Percentiles rank a stretch among this genome's conserved stretches.
phyloP scores from a whole-genome alignment of 1,140 invertebrate genomes.

The Steinernema khuongi region DNA sequence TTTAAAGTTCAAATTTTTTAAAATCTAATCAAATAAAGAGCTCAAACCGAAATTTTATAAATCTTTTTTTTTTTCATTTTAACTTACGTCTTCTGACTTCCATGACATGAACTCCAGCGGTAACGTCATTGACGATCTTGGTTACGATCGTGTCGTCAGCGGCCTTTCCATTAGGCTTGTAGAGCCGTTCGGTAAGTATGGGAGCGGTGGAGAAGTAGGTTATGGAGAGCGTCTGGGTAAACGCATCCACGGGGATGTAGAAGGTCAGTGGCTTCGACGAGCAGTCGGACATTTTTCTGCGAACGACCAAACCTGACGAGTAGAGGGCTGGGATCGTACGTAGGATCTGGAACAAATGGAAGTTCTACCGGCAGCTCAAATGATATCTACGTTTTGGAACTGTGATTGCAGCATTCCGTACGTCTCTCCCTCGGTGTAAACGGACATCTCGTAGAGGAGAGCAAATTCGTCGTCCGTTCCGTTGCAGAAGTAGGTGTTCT shows the following conservation, averaged over 20 bases:
- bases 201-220: neutral
- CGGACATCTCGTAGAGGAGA: neutral
- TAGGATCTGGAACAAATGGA: neutral
- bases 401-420: conserved; percentile 5
- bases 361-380: neutral
- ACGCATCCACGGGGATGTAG: conserved; percentile 39
- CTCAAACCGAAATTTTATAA: too few relatives aligned
- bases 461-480: neutral
- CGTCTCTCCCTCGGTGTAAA: neutral
- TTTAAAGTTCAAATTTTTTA: too few relatives aligned
- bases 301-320: conserved; percentile 31
- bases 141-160: neutral
- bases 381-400: conserved; percentile 14
- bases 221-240: conserved; percentile 31
- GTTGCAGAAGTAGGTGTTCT: neutral
- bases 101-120: neutral
- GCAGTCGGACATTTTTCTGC: conserved; percentile 12
- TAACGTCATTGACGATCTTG: neutral
- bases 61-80: too few relatives aligned
- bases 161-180: neutral
- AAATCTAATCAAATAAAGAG: too few relatives aligned
- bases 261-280: conserved; percentile 1
- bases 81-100: conserved; percentile 15
- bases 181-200: neutral
- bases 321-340: conserved; percentile 30